Base-by-base conservation (phyloP, 2,113 vertebrate genomes). In the Esox niger region DNA sequence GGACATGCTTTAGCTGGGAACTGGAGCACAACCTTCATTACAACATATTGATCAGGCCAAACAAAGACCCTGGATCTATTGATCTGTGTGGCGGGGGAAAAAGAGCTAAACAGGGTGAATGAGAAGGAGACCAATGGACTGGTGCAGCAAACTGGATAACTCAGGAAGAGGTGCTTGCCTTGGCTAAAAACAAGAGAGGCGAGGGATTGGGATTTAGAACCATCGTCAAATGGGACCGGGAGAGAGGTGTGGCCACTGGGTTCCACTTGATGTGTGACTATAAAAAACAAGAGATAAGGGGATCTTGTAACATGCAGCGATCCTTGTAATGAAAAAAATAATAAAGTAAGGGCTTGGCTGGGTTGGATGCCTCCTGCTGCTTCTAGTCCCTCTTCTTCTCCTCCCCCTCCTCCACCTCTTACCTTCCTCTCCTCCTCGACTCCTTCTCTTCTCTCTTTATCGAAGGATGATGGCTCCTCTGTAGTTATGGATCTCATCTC, bases 51-150 rank as follows among this genome's bases (percentile, higher is more conserved):
- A 96, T 93, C 89, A 84, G 66, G 68, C 82, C 87, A 86, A 92
- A 93, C 89, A 90, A 93, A 89, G 88, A 91, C 89, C 90, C 84
- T 83, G 79, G 84, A 89, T 84, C 84, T 84, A 95, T 93, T 70
- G 90, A 95, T 92, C 72, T 15, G 69, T 68, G 84, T 71, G 70
- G 62, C 83, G 84, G 73, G 38, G 68, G 64, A 72, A 75, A 67
- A 62, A 66, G 43, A 84, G 84, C n/a, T n/a, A 73, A 55, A 72
- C 35, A 5, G n/a, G 63, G 2, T 3, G 25, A 47, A 47, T 23
- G 78, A 60, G 43, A 69, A 1, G 54, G 56, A 74, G 66, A 52
- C 58, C 62, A 57, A 61, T 67, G 38, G 61, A 76, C 74, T 21
- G 11, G 67, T 63, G 66, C 68, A 67, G 68, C 77, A 65, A 82